These are phyloP conservation scores for Diplolepis rosae DNA, from an alignment of 2,888 invertebrate species.

Conservation along the genomic window DNA sequence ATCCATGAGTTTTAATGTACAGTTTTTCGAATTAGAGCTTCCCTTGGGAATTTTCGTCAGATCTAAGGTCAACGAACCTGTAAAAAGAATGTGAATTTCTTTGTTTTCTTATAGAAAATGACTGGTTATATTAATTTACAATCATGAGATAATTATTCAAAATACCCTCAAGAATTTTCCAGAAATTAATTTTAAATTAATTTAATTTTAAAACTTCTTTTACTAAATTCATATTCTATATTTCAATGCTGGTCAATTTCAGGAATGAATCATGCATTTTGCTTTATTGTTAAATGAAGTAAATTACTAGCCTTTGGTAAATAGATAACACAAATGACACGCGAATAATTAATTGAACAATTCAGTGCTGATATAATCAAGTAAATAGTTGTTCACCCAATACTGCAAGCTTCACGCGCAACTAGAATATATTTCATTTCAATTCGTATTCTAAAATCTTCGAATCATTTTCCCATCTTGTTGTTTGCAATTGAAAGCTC, in stretches of 20 bases:
- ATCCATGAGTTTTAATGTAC: slow-evolving; percentile 73
- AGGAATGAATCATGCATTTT: background rate
- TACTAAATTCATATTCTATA: too few relatives aligned
- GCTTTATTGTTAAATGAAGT: background rate
- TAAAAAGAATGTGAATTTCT: too few relatives aligned
- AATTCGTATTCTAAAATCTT: background rate
- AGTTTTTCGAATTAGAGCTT: slow-evolving; percentile 74
- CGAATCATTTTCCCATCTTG: background rate
- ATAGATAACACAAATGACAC: background rate
- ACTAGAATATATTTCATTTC: background rate
- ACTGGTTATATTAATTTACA: too few relatives aligned
- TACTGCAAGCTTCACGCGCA: background rate
- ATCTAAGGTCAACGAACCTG: slow-evolving; percentile 79
- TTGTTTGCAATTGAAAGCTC: background rate
- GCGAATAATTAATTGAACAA: background rate
- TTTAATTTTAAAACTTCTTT: too few relatives aligned
- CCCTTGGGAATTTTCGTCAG: slow-evolving; percentile 78
- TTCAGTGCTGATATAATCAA: background rate
- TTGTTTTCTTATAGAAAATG: too few relatives aligned
- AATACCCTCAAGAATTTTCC: too few relatives aligned
- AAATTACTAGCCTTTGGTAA: background rate
- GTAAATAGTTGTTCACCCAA: background rate
- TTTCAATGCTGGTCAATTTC: too few relatives aligned
- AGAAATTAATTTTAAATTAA: too few relatives aligned
- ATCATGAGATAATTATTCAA: too few relatives aligned